Evolutionary conservation across 1,140 invertebrate species (phyloP), one percentile per base, ranked within the genome.

Genomic region (Gonioctena quinquepunctata): DNA sequence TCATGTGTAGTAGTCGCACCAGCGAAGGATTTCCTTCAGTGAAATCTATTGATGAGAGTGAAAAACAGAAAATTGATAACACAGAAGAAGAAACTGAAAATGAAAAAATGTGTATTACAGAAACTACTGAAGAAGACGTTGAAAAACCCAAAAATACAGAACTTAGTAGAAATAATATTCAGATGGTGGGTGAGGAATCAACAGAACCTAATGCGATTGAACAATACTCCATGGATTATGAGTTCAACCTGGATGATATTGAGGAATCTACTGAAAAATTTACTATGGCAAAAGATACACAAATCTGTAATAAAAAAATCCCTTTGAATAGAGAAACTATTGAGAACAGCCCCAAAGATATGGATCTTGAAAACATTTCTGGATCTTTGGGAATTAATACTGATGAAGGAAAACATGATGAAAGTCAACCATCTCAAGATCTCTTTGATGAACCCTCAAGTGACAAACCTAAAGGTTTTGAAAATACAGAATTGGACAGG

Each of bases 211-310:
- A 26, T 49, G 21, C 33, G 16, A n/a, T 42, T 42, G 54, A 48
- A n/a, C 66, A 23, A n/a, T 2, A 19, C 42, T 68, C 66, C 2
- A 65, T 75, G 50, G 61, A 70, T 19, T 76, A 71, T 67, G 69
- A 76, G 25, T 76, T 75, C 50, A 72, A 76, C 70, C 66, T 77
- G 61, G 75, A 78, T 64, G 74, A 69, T 54, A 16, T 67, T 52
- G 72, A 76, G 22, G 63, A 76, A 60, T 18, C 70, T 48, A 64
- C 48, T 56, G 28, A 76, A 71, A 42, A 42, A n/a, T 42, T 11
- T 42, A 13, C 33, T n/a, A 3, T 42, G 16, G 33, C 7, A 42
- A 42, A n/a, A 42, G 33, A 13, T 42, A n/a, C 11, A 11, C 13
- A 13, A 42, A 42, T 42, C n/a, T n/a, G n/a, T n/a, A n/a, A n/a